phyloP scores from a whole-genome alignment of 2,888 invertebrate species.

The Habroteleia sp. region DNA sequence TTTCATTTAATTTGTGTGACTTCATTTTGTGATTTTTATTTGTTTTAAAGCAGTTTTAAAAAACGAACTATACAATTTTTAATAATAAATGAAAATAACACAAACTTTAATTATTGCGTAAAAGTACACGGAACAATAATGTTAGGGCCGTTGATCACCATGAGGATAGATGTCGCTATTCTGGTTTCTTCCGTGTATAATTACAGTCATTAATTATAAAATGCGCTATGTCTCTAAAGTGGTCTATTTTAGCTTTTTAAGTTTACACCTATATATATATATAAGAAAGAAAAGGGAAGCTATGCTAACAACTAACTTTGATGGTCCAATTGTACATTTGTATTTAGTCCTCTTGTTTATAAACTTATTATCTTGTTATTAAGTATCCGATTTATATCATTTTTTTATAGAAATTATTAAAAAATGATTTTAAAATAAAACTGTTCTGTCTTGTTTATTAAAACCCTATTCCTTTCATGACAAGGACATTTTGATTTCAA shows the following conservation, averaged over 20 bases:
- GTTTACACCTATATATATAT: constrained; percentile 73
- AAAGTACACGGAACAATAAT: constrained; percentile 60
- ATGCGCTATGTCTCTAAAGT: constrained; percentile 74
- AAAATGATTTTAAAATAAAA: constrained; percentile 80
- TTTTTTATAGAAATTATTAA: constrained; percentile 81
- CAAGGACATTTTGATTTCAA: too few relatives aligned
- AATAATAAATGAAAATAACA: constrained; percentile 63
- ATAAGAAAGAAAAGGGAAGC: constrained; percentile 74
- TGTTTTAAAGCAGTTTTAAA: too few relatives aligned
- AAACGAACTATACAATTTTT: too few relatives aligned
- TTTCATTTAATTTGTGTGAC: constrained; percentile 26
- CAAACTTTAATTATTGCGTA: constrained; percentile 61
- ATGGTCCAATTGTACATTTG: constrained; percentile 80
- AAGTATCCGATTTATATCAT: constrained; percentile 81
- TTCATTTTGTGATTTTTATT: too few relatives aligned
- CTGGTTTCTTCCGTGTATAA: constrained; percentile 62
- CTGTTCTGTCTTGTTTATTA: constrained; percentile 62
- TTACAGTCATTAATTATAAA: constrained; percentile 67
- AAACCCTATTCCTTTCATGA: background rate
- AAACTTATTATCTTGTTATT: constrained; percentile 81
- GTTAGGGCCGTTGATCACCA: constrained; percentile 46
- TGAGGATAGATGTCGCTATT: constrained; percentile 52
- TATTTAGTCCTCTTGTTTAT: constrained; percentile 81
- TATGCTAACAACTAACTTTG: constrained; percentile 79
- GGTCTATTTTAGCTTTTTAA: constrained; percentile 77